Evolutionary conservation across 2,888 invertebrate genomes (phyloP), one percentile per base, ranked within the genome.

Genomic region (Acleris sparsana): DNA sequence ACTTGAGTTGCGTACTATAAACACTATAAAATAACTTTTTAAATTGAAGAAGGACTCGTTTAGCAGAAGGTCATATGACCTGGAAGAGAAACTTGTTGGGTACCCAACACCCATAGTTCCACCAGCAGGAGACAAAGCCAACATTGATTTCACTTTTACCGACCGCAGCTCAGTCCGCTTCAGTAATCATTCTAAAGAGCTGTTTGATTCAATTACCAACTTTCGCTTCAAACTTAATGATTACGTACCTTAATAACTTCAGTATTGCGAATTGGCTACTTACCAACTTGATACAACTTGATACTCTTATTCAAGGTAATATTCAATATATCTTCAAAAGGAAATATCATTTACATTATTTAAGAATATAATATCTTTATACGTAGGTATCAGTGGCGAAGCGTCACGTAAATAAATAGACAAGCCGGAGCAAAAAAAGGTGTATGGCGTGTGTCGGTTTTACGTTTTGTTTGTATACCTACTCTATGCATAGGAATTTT

Each of bases 121-220:
- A 74, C 74, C 74, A 72, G 72, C 74, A 72, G 72, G 39, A 46
- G 74, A 78, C 78, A 81, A 80, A 82, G 72, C 75, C 74, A 73
- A 69, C 64, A 65, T 72, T 78, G 79, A 80, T 80, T 87, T 88
- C 87, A 87, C 89, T 89, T 88, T 89, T 88, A 79, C 86, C 73
- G 71, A 78, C 81, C 78, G 73, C 79, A 65, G 71, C 73, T 67
- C 65, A 77, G 71, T 76, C 80, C 82, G 88, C 86, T 84, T 86
- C 84, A 82, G 75, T 86, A 86, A 86, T 84, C 87, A 77, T 69
- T 77, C 72, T 84, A 84, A 84, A 80, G 78, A 81, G 78, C 72
- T 74, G 75, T 74, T 5, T 80, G 82, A 84, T 87, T 80, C 78
- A 83, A 84, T 84, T 85, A 82, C 82, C 67, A 72, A 82, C 87